Evolutionary conservation across 2,797 vertebrate species (phyloP), one percentile per base, ranked within the genome.

Genomic region (Bradypus variegatus): DNA sequence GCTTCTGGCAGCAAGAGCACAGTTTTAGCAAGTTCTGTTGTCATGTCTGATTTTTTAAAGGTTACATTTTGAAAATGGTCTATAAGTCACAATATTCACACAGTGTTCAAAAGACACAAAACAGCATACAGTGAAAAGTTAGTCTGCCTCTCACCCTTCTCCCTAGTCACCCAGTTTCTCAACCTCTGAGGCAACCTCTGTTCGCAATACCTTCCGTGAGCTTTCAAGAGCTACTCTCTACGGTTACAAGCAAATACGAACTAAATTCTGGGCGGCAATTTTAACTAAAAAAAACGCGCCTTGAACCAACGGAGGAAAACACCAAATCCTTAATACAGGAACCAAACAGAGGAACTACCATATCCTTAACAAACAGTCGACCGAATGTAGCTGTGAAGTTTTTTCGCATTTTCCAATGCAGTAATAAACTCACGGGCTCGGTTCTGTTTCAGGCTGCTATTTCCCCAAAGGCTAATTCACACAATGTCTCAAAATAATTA

Each of bases 11-110:
- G 91, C 95, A 67, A 8, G 1, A 94, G 77, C 53, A 73, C 73
- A 79, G 41, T 36, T 65, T 91, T 92, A 90, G 91, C 50, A 88
- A 83, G 41, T 77, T 95, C 82, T 94, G 92, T 81, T 95, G 92
- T 94, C 95, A 92, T 89, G 95, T 95, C 95, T 93, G 92, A 93
- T 88, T 95, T 94, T 88, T 87, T 55, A 90, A 94, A 89, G 53
- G 92, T 94, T 95, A 76, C 84, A 94, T 95, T 93, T 91, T 90
- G 25, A 88, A 88, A 93, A 86, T 41, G 58, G 45, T 84, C 93
- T 94, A 87, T 91, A n/a, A 92, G 41, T 53, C 87, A 76, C 58
- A 79, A 92, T 67, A 86, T n/a, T 88, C 90, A 93, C 60, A 41
- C 64, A 80, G 36, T 23, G 86, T 12, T 86, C 67, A 64, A 86